A percentile compares a stretch with the other conserved stretches of the same genome.
These are phyloP conservation scores for Ephialtes manifestator DNA, from an alignment of 2,888 invertebrate species.

Conservation along the genomic window DNA sequence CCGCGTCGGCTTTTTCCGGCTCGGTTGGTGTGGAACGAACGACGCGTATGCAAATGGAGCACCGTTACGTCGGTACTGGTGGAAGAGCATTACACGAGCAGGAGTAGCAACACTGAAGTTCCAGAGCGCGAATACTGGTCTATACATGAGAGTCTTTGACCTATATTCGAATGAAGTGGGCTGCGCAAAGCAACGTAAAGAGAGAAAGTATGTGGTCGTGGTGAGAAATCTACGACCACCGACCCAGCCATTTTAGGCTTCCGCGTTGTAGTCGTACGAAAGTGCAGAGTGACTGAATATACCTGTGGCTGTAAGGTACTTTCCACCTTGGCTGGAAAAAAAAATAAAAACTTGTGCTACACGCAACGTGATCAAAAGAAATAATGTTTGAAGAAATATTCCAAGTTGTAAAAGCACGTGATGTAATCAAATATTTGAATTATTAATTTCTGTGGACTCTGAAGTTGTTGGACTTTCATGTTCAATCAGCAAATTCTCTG, in stretches of 20 bases:
- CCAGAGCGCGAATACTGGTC: conserved; percentile 10
- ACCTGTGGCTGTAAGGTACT: neutral
- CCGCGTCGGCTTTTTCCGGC: conserved; percentile 57
- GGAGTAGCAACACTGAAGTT: conserved; percentile 50
- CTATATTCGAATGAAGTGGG: conserved; percentile 57
- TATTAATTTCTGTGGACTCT: neutral
- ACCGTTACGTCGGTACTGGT: conserved; percentile 54
- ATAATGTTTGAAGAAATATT: conserved; percentile 3
- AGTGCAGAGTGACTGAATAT: neutral
- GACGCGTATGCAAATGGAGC: conserved; percentile 64
- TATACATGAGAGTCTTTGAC: conserved; percentile 56
- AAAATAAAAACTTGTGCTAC: conserved; percentile 7
- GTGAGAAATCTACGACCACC: conserved; percentile 23
- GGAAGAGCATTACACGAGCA: conserved; percentile 47
- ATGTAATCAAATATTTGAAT: neutral
- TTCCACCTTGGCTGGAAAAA: conserved; percentile 16
- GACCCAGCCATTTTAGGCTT: neutral
- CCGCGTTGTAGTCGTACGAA: conserved; percentile 5
- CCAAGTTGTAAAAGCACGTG: neutral
- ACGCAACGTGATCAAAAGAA: conserved; percentile 36
- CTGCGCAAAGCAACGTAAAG: conserved; percentile 17
- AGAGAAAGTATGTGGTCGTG: conserved; percentile 3
- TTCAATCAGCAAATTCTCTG: neutral
- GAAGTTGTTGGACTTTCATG: neutral
- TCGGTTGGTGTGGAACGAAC: conserved; percentile 63